A percentile compares a stretch with the other conserved stretches of the same genome.
These are phyloP conservation scores for Eucidaris tribuloides DNA, from an alignment of 35 echinoderm and acorn worm genomes.

Conservation along the genomic window DNA sequence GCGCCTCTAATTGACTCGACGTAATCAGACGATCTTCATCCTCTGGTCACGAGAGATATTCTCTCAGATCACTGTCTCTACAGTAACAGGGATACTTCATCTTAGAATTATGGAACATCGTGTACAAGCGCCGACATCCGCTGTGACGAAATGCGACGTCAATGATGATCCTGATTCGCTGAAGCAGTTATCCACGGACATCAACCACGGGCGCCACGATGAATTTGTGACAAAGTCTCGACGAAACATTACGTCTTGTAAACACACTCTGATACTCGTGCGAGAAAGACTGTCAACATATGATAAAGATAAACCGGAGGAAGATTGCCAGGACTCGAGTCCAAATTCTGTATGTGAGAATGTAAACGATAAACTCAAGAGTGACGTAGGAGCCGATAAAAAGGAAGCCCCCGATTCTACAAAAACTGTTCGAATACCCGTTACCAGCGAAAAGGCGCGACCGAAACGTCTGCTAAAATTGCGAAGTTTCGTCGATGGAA, in stretches of 20 bases:
- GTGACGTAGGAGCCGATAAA: background rate
- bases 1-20: too few relatives aligned
- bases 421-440: background rate
- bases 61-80: too few relatives aligned
- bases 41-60: too few relatives aligned
- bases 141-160: too few relatives aligned
- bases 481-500: background rate
- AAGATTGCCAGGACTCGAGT: background rate
- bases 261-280: background rate
- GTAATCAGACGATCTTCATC: too few relatives aligned
- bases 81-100: too few relatives aligned
- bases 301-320: background rate
- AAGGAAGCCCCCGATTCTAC: background rate
- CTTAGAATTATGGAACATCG: too few relatives aligned
- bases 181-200: background rate
- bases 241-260: background rate
- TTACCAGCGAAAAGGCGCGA: too few relatives aligned
- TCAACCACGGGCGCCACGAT: background rate
- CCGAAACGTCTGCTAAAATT: background rate
- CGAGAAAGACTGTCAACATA: background rate
- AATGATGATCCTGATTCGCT: too few relatives aligned
- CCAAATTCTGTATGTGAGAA: background rate
- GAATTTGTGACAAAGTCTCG: constrained; percentile 4
- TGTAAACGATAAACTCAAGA: background rate
- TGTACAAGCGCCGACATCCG: too few relatives aligned